Percentiles rank a stretch among this genome's conserved stretches.
phyloP scores from a whole-genome alignment of 2,797 vertebrate species.

The Galagoides demidoff region DNA sequence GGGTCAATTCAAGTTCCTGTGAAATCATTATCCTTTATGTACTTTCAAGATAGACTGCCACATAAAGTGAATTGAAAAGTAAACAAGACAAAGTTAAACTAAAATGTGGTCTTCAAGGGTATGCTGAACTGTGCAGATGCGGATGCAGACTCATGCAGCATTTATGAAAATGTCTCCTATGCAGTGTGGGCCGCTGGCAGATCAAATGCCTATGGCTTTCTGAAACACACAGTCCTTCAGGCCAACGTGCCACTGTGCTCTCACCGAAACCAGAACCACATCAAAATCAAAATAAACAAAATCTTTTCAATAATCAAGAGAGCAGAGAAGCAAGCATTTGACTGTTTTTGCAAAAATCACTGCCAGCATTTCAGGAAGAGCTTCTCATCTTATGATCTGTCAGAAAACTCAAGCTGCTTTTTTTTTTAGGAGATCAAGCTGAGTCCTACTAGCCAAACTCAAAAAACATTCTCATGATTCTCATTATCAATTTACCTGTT shows the following conservation, averaged over 20 bases:
- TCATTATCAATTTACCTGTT: not conserved
- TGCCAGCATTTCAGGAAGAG: not conserved
- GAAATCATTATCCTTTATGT: slow-evolving; percentile 61
- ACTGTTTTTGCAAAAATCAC: not conserved
- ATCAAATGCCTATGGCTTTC: not conserved
- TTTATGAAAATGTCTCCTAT: not conserved
- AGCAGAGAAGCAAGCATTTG: not conserved
- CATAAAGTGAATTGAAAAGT: slow-evolving; percentile 56
- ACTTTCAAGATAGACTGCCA: not conserved
- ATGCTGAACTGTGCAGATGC: not conserved
- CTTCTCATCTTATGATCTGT: not conserved
- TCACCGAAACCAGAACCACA: not conserved
- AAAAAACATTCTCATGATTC: slow-evolving; percentile 21
- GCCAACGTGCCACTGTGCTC: not conserved
- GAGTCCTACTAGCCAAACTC: not conserved
- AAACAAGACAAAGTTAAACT: not conserved
- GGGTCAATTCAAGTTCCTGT: slow-evolving; percentile 56
- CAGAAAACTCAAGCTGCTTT: not conserved
- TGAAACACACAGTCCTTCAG: not conserved
- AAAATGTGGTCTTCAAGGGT: not conserved
- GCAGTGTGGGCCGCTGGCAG: not conserved
- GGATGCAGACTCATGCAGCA: not conserved
- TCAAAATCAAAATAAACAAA: slow-evolving; percentile 13
- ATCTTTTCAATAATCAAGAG: not conserved
- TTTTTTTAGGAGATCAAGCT: not conserved